These are phyloP conservation scores for Hesperophylax magnus DNA, from an alignment of 1,140 invertebrate species.

Conservation along the genomic window DNA sequence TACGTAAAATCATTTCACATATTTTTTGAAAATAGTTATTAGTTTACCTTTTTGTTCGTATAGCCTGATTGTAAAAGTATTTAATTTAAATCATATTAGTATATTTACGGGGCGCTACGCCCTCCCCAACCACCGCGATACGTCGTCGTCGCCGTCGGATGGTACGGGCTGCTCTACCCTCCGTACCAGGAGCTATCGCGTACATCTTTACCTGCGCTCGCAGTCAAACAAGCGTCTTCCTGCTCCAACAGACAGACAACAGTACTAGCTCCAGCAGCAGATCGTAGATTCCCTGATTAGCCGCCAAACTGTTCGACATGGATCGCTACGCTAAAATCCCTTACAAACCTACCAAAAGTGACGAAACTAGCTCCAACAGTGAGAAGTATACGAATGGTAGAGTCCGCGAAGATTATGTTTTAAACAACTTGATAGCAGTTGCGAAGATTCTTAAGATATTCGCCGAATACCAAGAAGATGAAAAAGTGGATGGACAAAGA, in stretches of 20 bases:
- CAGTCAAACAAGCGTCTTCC: neutral
- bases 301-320: too few species aligned
- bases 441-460: neutral
- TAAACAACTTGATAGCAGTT: neutral
- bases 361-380: neutral
- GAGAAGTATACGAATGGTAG: neutral
- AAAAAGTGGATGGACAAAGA: neutral
- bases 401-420: neutral
- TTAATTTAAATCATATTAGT: too few species aligned
- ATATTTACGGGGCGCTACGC: too few species aligned
- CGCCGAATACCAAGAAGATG: neutral
- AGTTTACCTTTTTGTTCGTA: too few species aligned
- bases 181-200: constrained; percentile 16
- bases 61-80: too few species aligned
- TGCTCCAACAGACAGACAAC: neutral
- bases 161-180: neutral
- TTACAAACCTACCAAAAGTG: neutral
- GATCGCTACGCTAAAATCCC: too few species aligned
- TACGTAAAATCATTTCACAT: too few species aligned
- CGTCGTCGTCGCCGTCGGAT: neutral
- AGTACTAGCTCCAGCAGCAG: too few species aligned
- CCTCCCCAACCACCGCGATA: too few species aligned
- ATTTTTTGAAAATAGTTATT: too few species aligned
- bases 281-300: too few species aligned
- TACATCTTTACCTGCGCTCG: constrained; percentile 7